Base-by-base conservation (phyloP, 2,113 vertebrate species). In the Clarias magur region DNA sequence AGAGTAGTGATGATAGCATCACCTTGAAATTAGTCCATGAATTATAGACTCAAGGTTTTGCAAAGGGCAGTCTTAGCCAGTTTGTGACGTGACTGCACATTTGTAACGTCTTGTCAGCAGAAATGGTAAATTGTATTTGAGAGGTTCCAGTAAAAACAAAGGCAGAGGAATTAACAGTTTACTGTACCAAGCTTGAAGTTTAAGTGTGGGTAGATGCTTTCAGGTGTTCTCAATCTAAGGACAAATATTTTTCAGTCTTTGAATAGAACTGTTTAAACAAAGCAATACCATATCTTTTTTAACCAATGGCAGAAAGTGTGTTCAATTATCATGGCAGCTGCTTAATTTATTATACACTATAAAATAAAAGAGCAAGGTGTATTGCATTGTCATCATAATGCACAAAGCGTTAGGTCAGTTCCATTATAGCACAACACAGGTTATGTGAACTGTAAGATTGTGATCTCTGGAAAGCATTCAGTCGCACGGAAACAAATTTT, bases 11-110 rank as follows among this genome's bases (percentile, higher is more conserved):
- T 85, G 86, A 89, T 90, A 91, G 91, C 88, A 90, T 90, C 90
- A 86, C 79, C 82, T 86, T 87, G 89, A 93, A 92, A 93, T 93
- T 75, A 95, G 90, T 53, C 76, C 81, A 89, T 86, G 48, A 88
- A 86, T 88, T 90, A 87, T 92, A 89, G 90, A 92, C 92, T 92
- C 91, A 89, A 91, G 92, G 85, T 91, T 93, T 86, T 86, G 82
- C 53, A 80, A 91, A 57, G 54, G 85, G 76, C 82, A 88, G 91
- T 88, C 88, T 86, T 91, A 68, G 70, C 87, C 85, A 80, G 13
- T 76, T 90, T 90, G 90, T 87, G 84, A 82, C 81, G 86, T 67
- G 30, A 73, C 90, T 86, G 88, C 89, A 86, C 88, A 82, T 53
- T 57, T 25, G 86, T 88, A 90, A 87, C 88, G 89, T 82, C 62